Percentiles rank a stretch among this genome's conserved stretches.
Evolutionary conservation across 2,797 vertebrate genomes (phyloP).

Genomic region (Notamacropus eugenii): DNA sequence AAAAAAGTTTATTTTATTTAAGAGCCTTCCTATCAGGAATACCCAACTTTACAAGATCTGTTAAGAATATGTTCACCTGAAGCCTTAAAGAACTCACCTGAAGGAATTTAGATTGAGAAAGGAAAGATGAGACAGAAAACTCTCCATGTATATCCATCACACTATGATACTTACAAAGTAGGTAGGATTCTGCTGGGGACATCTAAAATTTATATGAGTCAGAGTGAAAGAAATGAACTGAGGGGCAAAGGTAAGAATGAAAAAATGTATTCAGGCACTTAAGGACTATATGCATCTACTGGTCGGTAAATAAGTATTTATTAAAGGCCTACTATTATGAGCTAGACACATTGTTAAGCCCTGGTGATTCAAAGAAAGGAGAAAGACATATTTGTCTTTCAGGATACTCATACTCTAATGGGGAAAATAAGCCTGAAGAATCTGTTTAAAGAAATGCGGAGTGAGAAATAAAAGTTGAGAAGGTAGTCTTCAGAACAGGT

Average conservation of each 20-base stretch:
- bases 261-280: not conserved
- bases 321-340: not conserved
- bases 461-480: not conserved
- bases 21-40: not conserved
- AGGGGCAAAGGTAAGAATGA: not conserved
- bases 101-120: not conserved
- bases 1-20: not conserved
- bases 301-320: not conserved
- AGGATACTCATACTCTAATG: not conserved
- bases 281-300: not conserved
- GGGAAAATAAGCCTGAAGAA: not conserved
- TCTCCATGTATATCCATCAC: not conserved
- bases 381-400: not conserved
- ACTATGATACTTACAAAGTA: not conserved
- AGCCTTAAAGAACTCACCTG: not conserved
- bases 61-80: not conserved
- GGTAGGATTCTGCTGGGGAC: not conserved
- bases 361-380: not conserved
- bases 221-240: not conserved
- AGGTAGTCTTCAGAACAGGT: not conserved
- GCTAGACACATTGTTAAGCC: not conserved
- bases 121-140: not conserved
- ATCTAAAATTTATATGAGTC: not conserved
- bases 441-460: not conserved
- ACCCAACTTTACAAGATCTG: not conserved